Evolutionary conservation across 2,113 vertebrate species (phyloP).

Genomic region (Oophaga pumilio): DNA sequence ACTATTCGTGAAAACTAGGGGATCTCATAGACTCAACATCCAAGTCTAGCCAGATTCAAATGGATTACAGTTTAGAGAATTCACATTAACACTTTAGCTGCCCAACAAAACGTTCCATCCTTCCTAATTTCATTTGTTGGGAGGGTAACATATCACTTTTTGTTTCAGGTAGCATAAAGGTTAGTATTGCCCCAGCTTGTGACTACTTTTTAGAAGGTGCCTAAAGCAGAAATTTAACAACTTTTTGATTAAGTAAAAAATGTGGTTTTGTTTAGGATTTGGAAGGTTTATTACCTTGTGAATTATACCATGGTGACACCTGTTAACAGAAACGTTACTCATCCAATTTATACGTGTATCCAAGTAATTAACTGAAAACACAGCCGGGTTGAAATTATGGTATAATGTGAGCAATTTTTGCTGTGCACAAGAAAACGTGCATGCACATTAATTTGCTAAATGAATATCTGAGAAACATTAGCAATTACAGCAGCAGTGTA

Average conservation of each 20-base stretch:
- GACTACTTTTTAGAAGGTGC: not conserved
- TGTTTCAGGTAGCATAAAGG: not conserved
- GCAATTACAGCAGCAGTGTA: constrained; percentile 25
- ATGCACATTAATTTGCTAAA: not conserved
- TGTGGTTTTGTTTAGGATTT: not conserved
- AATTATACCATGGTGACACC: constrained; percentile 16
- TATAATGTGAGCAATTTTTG: constrained; percentile 14
- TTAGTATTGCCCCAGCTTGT: not conserved
- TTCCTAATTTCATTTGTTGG: not conserved
- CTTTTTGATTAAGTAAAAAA: not conserved
- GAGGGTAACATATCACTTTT: not conserved
- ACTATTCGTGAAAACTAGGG: too few species aligned
- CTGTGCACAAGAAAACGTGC: not conserved
- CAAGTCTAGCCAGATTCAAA: too few species aligned
- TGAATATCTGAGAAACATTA: constrained; percentile 27
- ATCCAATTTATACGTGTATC: constrained; percentile 1
- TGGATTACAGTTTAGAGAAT: too few species aligned
- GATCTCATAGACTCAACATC: too few species aligned
- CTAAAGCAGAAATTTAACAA: not conserved
- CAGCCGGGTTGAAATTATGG: constrained; percentile 4
- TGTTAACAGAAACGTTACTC: constrained; percentile 1
- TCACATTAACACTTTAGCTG: too few species aligned
- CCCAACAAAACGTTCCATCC: not conserved
- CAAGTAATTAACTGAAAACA: constrained; percentile 24
- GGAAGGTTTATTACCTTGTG: not conserved